Conservation (phyloP, 2,888 invertebrate species). For the Orthosia incerta region DNA sequence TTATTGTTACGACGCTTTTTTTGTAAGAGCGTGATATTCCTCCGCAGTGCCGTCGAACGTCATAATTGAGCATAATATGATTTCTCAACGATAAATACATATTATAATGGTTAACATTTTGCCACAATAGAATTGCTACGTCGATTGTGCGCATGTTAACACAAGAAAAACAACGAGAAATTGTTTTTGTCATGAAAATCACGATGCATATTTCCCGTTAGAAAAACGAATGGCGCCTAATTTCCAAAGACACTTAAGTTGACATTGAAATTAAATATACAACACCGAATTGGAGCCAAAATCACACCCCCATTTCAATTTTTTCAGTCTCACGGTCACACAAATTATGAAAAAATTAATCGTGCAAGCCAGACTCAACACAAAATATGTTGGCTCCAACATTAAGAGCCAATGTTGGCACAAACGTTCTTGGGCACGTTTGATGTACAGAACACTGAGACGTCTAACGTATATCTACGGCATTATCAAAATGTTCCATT, state of each 20-base stretch:
- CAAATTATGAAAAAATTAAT: constrained; percentile 7
- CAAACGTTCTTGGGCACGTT: background rate
- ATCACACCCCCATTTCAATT: constrained; percentile 33
- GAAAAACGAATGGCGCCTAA: constrained; percentile 27
- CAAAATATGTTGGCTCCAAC: constrained; percentile 4
- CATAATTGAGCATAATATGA: constrained; percentile 8
- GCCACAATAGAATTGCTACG: constrained; percentile 34
- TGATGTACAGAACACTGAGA: background rate
- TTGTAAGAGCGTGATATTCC: no score
- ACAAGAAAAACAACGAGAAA: background rate
- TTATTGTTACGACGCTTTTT: no score
- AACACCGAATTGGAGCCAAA: constrained; percentile 26
- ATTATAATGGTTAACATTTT: background rate
- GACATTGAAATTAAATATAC: constrained; percentile 34
- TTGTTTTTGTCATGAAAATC: background rate
- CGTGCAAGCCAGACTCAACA: background rate
- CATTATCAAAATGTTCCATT: no score
- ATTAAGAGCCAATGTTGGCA: constrained; percentile 1
- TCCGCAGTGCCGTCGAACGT: background rate
- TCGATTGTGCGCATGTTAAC: background rate
- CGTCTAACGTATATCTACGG: no score
- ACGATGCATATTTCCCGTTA: background rate
- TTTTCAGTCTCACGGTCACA: constrained; percentile 6
- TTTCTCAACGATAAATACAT: constrained; percentile 12
- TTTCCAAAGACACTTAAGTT: constrained; percentile 10